Base-by-base conservation (phyloP, 2,888 invertebrate species). In the Cynaeus angustus region DNA sequence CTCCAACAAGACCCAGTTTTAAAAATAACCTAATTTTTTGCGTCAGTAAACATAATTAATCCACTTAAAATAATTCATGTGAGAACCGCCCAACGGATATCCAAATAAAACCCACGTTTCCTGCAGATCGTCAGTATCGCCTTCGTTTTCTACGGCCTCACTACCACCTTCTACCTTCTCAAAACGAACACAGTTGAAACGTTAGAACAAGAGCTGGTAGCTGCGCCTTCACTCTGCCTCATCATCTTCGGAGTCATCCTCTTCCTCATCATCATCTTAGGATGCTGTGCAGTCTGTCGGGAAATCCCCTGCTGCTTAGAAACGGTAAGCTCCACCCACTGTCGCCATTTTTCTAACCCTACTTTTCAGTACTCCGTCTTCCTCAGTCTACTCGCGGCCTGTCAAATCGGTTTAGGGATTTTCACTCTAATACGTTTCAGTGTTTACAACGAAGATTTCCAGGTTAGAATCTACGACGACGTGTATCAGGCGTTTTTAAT, bases 331-430 rank as follows among this genome's bases (percentile, higher is more conserved):
- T 16, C 46, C 16, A 1, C 16, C 16, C 4, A 4, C 41, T 6
- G 33, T 6, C n/a, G 33, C 33, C 9, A 7, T 33, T 33, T 33
- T 33, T 4, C 21, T 21, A 21, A 33, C 33, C 7, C 6, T 1
- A 33, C 33, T 21, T 21, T 21, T 21, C 21, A 78, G 78, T 78
- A 78, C 55, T 52, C 78, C 3, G 71, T 77, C 7, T 74, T 77
- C 21, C 56, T 78, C 38, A 43, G 74, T 52, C 28, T 75, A 1
- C 65, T 78, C 28, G 76, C 77, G 46, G 43, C 76, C 0, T 38
- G 71, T 3, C 78, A 78, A 72, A 70, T 78, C 21, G 76, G 74
- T 1, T 10, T 78, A 12, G 78, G 78, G 64, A 41, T 74, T 65
- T 64, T 45, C 48, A 13, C 53, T 62, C 13, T 76, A 58, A 53